Percentiles rank a stretch among this genome's conserved stretches.
Conservation (phyloP, 2,113 vertebrate species). For the Uropsilus gracilis region DNA sequence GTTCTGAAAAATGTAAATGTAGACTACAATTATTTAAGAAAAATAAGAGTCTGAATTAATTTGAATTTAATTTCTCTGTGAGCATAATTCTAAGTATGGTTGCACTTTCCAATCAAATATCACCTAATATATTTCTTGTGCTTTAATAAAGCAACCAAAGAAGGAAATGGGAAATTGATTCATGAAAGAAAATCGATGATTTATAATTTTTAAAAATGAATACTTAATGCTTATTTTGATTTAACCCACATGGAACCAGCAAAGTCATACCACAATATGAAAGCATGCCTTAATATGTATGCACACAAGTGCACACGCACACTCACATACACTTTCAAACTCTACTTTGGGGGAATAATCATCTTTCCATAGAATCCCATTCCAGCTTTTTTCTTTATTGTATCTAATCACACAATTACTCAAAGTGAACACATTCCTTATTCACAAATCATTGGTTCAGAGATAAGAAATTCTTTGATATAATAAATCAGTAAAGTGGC, state of each 20-base stretch:
- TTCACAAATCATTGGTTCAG: not conserved
- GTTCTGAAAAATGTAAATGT: not conserved
- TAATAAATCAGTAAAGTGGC: not conserved
- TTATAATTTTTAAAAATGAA: not conserved
- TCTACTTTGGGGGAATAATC: not conserved
- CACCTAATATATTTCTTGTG: not conserved
- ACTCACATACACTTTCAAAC: not conserved
- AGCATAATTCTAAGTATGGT: not conserved
- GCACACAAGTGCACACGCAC: not conserved
- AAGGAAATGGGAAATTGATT: not conserved
- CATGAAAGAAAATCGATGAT: not conserved
- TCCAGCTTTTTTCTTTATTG: not conserved
- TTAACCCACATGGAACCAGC: not conserved
- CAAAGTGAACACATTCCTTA: not conserved
- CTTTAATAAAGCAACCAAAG: not conserved
- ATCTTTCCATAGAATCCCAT: not conserved
- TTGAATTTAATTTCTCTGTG: constrained; percentile 31
- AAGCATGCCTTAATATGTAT: not conserved
- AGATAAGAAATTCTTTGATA: not conserved
- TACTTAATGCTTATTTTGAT: not conserved
- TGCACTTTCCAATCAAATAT: not conserved
- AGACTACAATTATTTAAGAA: not conserved
- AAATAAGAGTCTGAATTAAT: not conserved
- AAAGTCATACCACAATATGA: not conserved
- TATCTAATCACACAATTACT: not conserved